Evolutionary conservation across 2,113 vertebrate genomes (phyloP), one percentile per base, ranked within the genome.

Genomic region (Eidolon helvum): DNA sequence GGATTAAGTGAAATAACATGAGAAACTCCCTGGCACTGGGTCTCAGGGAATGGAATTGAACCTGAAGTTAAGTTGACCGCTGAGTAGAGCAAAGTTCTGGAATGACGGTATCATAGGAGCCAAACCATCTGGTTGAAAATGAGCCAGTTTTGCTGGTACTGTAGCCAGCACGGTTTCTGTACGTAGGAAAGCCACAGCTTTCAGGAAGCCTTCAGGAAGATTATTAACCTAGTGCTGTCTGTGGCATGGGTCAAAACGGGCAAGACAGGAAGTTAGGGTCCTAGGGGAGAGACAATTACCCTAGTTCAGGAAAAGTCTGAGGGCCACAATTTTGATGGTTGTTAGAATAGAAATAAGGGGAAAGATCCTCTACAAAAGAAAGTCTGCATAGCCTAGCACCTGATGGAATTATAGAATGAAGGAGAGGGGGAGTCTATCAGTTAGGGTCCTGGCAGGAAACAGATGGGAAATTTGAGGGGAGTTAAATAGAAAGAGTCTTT

Each of bases 1-100:
- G 26, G 65, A 40, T 50, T 48, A 38, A 50, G 35, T 40, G 43
- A 84, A 96, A 65, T 35, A 50, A 19, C 35, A 7, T n/a, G 48
- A 91, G 92, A 84, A 48, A 61, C 10, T 79, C 19, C 2, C 10
- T 45, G 35, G 33, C 35, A 9, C 12, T 35, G 14, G 16, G 21
- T 77, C 57, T 90, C 33, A 19, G 84, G 2, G 48, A 68, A 35
- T 22, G n/a, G 72, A 55, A 35, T 4, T 43, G 80, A 90, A 71
- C 83, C 53, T 28, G 18, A 84, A 57, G 82, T 66, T 91, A 71
- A 91, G 28, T 12, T 96, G 84, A n/a, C 55, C 75, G 2, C 0
- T 82, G 80, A 80, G 33, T n/a, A 78, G 77, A 90, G 59, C 59
- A n/a, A 91, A 68, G 87, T 75, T 90, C 77, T 95, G 71, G 35